Base-by-base conservation (phyloP, 2,888 invertebrate species). In the Lepidochrysops patricia region DNA sequence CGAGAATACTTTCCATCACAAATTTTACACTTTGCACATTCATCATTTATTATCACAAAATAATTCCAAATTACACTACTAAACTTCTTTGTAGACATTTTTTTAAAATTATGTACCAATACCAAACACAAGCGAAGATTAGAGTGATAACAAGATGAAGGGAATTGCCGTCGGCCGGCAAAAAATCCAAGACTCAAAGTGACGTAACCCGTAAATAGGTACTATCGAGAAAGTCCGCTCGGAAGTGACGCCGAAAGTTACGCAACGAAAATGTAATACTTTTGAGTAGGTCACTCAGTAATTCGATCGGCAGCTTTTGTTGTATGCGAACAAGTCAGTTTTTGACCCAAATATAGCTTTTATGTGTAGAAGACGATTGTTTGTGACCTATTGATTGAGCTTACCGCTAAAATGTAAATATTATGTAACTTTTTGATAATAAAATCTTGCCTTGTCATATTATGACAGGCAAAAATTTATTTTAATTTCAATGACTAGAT, bases 221-320 rank as follows among this genome's bases (percentile, higher is more conserved):
- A 23, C 43, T 43, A 43, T 54, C 54, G 54, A 54, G 54, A 54
- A 54, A 54, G 50, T 26, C 50, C 25, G 54, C 19, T 54, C 54
- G 54, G 54, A 54, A 54, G 32, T 54, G 54, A 32, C 52, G 27
- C 6, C 27, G 13, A n/a, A n/a, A n/a, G 19, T 54, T 29, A 54
- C 7, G 54, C 29, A 54, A 54, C 54, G 15, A 19, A 43, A 43
- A 54, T 29, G 54, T 54, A 32, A 29, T 54, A 54, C 54, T 29
- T 32, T 29, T 29, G 32, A 54, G 54, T 54, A 19, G 54, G 54
- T 54, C 54, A 32, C 32, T 43, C 43, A 19, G 43, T 43, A 43
- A 43, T 43, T 43, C 43, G 43, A 19, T 43, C 43, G 43, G 4
- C 43, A 43, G 43, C 19, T 43, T 43, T 43, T 43, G 43, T 43